A percentile compares a stretch with the other conserved stretches of the same genome.
Conservation (phyloP, 1,140 invertebrate genomes). For the Drosophila sp. region DNA sequence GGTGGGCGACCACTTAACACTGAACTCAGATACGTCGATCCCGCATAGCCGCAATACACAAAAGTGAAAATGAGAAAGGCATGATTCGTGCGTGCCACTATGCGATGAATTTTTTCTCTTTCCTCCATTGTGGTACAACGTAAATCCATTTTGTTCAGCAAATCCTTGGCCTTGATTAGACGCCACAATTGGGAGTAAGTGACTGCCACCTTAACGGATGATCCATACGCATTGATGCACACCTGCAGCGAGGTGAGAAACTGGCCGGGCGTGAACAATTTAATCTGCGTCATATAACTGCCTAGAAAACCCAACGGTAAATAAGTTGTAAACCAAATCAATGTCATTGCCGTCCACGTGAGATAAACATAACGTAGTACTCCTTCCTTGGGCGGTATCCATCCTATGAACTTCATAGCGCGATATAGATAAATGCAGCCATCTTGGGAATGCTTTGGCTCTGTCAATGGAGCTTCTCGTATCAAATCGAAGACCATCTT, state of each 20-base stretch:
- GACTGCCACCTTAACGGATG: constrained; percentile 56
- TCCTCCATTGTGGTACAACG: constrained; percentile 57
- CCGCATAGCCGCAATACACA: constrained; percentile 60
- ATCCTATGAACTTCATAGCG: constrained; percentile 65
- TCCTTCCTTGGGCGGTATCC: constrained; percentile 54
- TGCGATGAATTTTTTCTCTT: constrained; percentile 51
- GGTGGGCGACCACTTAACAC: constrained; percentile 57
- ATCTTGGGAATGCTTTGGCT: constrained; percentile 44
- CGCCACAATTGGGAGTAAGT: constrained; percentile 58
- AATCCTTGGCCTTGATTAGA: constrained; percentile 45
- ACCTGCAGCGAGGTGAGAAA: constrained; percentile 71
- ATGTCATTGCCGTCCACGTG: constrained; percentile 51
- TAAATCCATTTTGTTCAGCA: constrained; percentile 53
- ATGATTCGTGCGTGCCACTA: constrained; percentile 57
- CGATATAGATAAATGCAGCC: constrained; percentile 64
- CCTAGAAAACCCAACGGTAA: constrained; percentile 59
- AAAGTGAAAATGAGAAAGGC: constrained; percentile 64
- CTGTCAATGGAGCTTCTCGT: constrained; percentile 52
- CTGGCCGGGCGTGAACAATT: constrained; percentile 55
- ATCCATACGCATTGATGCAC: constrained; percentile 65
- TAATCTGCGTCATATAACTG: constrained; percentile 59
- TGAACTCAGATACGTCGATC: constrained; percentile 58
- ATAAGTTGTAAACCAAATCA: constrained; percentile 56
- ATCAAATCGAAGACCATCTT: constrained; percentile 63
- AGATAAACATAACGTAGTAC: constrained; percentile 56